Evolutionary conservation across 2,113 vertebrate genomes (phyloP).

Genomic region (Lampris incognitus): DNA sequence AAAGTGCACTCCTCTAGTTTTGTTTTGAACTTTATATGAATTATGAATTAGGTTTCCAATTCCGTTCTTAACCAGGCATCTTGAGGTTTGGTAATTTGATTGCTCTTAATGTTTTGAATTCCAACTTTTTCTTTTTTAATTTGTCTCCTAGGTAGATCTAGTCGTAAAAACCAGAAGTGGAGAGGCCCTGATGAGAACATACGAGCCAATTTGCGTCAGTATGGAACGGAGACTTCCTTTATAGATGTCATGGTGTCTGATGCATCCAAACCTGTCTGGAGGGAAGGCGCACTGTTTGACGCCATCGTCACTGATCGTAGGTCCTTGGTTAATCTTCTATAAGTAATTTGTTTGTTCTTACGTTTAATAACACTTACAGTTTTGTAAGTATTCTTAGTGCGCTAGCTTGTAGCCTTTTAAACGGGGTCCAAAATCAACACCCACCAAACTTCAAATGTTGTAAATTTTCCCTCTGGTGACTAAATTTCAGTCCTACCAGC

Average conservation of each 20-base stretch:
- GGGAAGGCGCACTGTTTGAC: conserved; percentile 87
- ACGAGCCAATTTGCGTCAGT: conserved; percentile 94
- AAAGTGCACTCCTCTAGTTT: too few species aligned
- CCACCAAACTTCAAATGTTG: too few species aligned
- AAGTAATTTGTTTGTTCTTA: background rate
- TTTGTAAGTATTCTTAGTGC: too few species aligned
- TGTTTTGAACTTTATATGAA: too few species aligned
- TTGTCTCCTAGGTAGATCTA: conserved; percentile 88
- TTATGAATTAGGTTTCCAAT: too few species aligned
- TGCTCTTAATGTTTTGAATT: background rate
- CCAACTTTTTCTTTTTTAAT: background rate
- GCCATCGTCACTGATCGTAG: conserved; percentile 96
- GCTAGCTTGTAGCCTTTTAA: too few species aligned
- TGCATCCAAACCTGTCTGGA: conserved; percentile 92
- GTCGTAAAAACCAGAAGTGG: conserved; percentile 97
- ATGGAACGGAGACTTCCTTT: conserved; percentile 90
- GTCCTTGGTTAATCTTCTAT: conserved; percentile 53
- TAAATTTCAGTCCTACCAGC: too few species aligned
- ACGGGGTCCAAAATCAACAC: too few species aligned
- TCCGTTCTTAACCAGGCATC: too few species aligned
- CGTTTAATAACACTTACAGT: background rate
- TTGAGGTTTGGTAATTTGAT: too few species aligned
- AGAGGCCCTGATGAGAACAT: conserved; percentile 98
- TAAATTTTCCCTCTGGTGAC: too few species aligned
- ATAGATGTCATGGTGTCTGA: conserved; percentile 94